Base-by-base conservation (phyloP, 2,888 invertebrate genomes). In the Cryptocheilus praepositus region DNA sequence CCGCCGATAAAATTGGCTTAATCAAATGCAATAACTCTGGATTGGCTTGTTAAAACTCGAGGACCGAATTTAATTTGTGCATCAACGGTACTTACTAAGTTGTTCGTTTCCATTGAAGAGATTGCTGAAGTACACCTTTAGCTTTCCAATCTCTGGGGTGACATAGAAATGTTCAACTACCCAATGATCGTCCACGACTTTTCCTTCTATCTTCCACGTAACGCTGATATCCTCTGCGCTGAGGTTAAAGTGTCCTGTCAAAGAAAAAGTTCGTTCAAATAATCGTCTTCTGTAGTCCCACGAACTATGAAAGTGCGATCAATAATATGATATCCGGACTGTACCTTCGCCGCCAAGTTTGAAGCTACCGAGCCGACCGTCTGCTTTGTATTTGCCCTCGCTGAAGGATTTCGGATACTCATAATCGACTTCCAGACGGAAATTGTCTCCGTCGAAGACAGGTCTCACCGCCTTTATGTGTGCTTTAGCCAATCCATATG, bases 301-400 rank as follows among this genome's bases (percentile, higher is more conserved):
- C 16, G 3, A 46, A 5, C 28, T 1, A 16, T 49, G n/a, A 49
- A 49, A 11, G 5, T 36, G 13, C 11, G 4, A 28, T 7, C 60
- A 18, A 1, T 19, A 25, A 25, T 25, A 25, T 25, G 25, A 25
- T 25, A 25, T 25, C 25, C 25, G 25, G 3, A 25, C 5, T 25
- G n/a, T 86, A 94, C 94, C 90, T 91, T 93, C 91, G 28, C 94
- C 93, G 66, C 91, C 90, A 69, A 94, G 83, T 75, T 91, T 91
- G 72, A 93, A 88, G 11, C 91, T 89, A 71, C 93, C 93, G 64
- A 93, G 89, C 45, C 90, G 89, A 15, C 94, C 93, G 68, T 92
- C 91, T 0, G 92, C 93, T 76, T 91, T 90, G 84, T 93, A 94
- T 28, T 90, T 86, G 3, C 93, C 93, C 57, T 90, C 91, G 2